Conservation (phyloP, 2,797 vertebrate species). For the Myotis myotis region DNA sequence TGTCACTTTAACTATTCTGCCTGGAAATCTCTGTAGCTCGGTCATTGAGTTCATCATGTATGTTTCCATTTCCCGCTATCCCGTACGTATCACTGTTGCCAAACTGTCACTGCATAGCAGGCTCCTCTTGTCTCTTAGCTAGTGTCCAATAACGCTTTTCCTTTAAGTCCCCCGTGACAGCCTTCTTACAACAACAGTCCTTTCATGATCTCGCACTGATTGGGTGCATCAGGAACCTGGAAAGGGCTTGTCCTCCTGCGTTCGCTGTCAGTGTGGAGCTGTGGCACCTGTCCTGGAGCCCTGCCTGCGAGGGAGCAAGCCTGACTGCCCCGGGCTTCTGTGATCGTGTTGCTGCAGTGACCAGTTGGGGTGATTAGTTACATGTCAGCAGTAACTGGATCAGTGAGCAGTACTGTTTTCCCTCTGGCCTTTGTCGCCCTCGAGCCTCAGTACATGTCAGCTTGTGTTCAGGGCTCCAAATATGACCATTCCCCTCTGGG, state of each 20-base stretch:
- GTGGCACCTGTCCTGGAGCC: background rate
- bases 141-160: background rate
- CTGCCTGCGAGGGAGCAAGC: background rate
- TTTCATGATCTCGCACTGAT: background rate
- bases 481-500: background rate
- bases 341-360: no score
- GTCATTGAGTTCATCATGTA: background rate
- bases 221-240: background rate
- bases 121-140: background rate
- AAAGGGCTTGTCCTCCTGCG: background rate
- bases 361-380: background rate
- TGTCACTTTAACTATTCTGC: constrained; percentile 10
- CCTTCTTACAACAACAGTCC: background rate
- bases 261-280: background rate
- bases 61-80: background rate
- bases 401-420: background rate
- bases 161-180: background rate
- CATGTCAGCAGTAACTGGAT: background rate
- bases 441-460: background rate
- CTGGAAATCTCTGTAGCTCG: background rate
- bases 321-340: background rate
- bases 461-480: background rate
- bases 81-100: background rate
- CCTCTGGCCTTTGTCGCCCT: background rate
- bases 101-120: background rate